Conservation (phyloP, 2,888 invertebrate species). For the Ennomos quercinarius region DNA sequence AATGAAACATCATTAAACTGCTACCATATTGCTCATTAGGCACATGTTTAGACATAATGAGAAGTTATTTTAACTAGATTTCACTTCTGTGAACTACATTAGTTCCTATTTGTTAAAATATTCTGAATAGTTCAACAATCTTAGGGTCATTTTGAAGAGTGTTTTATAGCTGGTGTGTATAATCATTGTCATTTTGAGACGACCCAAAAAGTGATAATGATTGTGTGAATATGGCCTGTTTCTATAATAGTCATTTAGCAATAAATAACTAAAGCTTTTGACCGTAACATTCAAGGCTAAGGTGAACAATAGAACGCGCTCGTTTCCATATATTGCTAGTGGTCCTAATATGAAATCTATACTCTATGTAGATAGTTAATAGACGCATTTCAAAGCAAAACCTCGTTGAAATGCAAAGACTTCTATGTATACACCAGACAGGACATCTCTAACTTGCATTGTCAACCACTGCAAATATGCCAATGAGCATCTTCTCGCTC, state of each 20-base stretch:
- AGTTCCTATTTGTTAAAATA: slow-evolving; percentile 37
- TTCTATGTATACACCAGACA: no score
- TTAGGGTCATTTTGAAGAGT: slow-evolving; percentile 29
- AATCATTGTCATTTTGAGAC: no score
- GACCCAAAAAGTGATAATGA: slow-evolving; percentile 8
- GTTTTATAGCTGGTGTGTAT: slow-evolving; percentile 10
- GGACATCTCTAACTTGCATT: no score
- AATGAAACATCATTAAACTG: slow-evolving; percentile 6
- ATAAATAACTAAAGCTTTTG: background rate
- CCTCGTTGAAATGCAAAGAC: no score
- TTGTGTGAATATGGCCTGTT: slow-evolving; percentile 20
- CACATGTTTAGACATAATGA: slow-evolving; percentile 22
- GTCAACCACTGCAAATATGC: no score
- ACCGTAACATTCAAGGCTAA: background rate
- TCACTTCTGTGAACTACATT: slow-evolving; percentile 35
- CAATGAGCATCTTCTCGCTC: no score
- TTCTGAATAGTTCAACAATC: slow-evolving; percentile 23
- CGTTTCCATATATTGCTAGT: slow-evolving; percentile 1
- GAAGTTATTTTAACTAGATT: slow-evolving; percentile 27
- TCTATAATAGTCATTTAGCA: no score
- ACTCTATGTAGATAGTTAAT: slow-evolving; percentile 16
- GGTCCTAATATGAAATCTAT: slow-evolving; percentile 3
- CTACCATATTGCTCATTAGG: slow-evolving; percentile 16
- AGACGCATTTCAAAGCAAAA: slow-evolving; percentile 19
- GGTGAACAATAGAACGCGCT: no score